Conservation (phyloP, 2,797 vertebrate species). For the Lycodopsis pacificus region DNA sequence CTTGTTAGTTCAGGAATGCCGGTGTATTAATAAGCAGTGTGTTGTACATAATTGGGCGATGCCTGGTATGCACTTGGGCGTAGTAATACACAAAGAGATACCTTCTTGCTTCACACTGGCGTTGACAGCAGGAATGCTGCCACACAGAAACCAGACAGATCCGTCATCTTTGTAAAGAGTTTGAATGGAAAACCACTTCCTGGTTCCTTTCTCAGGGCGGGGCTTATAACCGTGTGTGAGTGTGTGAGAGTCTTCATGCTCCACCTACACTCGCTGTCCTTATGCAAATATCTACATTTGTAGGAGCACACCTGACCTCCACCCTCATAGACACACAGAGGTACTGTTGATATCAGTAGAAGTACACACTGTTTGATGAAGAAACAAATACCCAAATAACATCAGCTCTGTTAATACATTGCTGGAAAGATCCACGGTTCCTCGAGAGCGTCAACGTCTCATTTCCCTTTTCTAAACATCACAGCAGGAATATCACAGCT, state of each 20-base stretch:
- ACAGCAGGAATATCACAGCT: neutral
- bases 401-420: neutral
- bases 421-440: neutral
- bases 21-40: neutral
- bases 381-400: neutral
- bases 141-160: conserved; percentile 46
- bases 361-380: neutral
- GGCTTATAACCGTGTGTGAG: neutral
- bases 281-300: conserved; percentile 12
- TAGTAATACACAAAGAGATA: conserved; percentile 1
- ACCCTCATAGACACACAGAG: neutral
- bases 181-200: conserved; percentile 16
- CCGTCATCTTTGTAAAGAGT: neutral
- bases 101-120: neutral
- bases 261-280: neutral
- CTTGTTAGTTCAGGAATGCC: neutral
- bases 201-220: conserved; percentile 1
- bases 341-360: neutral
- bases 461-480: neutral
- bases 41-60: neutral
- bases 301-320: conserved; percentile 21
- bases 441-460: conserved; percentile 5
- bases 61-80: conserved; percentile 21
- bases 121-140: conserved; percentile 52
- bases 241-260: neutral